These are phyloP conservation scores for Gadus chalcogrammus DNA, from an alignment of 2,113 vertebrate genomes.

Conservation along the genomic window DNA sequence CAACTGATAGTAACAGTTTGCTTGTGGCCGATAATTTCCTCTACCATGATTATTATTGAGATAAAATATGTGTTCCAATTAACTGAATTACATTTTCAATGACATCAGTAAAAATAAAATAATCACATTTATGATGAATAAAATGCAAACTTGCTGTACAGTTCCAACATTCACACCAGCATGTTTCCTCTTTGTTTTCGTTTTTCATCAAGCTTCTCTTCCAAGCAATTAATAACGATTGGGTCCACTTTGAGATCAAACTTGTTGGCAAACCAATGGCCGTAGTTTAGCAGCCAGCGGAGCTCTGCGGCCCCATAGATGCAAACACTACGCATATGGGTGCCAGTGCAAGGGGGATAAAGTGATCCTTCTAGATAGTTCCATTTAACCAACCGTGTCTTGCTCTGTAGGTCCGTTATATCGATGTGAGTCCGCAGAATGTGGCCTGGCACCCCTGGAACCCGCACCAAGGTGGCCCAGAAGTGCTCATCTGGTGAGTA, in stretches of 20 bases:
- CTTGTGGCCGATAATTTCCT: too few relatives aligned
- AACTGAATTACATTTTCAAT: too few relatives aligned
- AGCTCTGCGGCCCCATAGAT: constrained; percentile 89
- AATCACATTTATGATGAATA: too few relatives aligned
- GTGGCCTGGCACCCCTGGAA: constrained; percentile 83
- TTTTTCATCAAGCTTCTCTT: constrained; percentile 81
- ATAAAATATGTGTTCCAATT: too few relatives aligned
- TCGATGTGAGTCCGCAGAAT: constrained; percentile 74
- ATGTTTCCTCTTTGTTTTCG: constrained; percentile 65
- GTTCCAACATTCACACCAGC: constrained; percentile 15
- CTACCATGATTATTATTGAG: too few relatives aligned
- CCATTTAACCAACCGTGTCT: constrained; percentile 93
- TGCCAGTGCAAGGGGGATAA: constrained; percentile 87
- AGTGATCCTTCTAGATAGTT: constrained; percentile 82
- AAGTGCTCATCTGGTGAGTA: constrained; percentile 95
- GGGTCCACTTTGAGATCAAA: constrained; percentile 92
- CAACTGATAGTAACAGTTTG: too few relatives aligned
- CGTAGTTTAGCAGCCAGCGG: constrained; percentile 85
- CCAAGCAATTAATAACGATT: constrained; percentile 83
- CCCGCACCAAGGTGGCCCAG: constrained; percentile 85
- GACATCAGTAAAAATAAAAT: too few relatives aligned
- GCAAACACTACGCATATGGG: constrained; percentile 86
- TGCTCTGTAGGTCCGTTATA: constrained; percentile 86
- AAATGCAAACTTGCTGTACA: too few relatives aligned
- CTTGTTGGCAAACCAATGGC: constrained; percentile 95